A percentile compares a stretch with the other conserved stretches of the same genome.
Evolutionary conservation across 1,140 invertebrate species (phyloP).

Genomic region (Bathynomus jamesi): DNA sequence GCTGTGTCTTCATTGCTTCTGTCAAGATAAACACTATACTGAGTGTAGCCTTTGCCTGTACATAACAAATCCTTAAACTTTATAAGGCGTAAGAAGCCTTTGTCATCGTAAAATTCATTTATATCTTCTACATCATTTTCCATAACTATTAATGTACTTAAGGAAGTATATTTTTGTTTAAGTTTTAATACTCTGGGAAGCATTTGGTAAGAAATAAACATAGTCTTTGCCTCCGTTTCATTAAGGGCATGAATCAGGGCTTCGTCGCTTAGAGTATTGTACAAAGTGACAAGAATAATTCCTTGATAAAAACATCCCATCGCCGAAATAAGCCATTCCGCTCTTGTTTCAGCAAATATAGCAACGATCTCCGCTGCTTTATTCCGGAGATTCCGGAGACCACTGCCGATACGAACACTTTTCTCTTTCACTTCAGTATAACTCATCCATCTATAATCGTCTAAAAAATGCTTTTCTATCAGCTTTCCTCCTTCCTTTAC

Average conservation of each 20-base stretch:
- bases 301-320: slow-evolving; percentile 47
- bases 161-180: background rate
- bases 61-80: slow-evolving; percentile 10
- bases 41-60: background rate
- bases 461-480: slow-evolving; percentile 39
- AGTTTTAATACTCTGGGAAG: slow-evolving; percentile 26
- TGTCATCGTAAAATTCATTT: background rate
- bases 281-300: slow-evolving; percentile 50
- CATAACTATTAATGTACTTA: slow-evolving; percentile 6
- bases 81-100: slow-evolving; percentile 2
- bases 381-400: slow-evolving; percentile 41
- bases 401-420: slow-evolving; percentile 43
- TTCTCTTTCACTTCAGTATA: slow-evolving; percentile 45
- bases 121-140: slow-evolving; percentile 6
- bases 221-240: slow-evolving; percentile 47
- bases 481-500: background rate
- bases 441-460: slow-evolving; percentile 50
- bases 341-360: slow-evolving; percentile 52
- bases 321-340: slow-evolving; percentile 52
- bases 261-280: slow-evolving; percentile 53
- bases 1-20: slow-evolving; percentile 41
- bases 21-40: slow-evolving; percentile 16
- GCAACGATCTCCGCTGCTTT: slow-evolving; percentile 44
- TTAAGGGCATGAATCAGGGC: slow-evolving; percentile 50
- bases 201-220: slow-evolving; percentile 43